These are phyloP conservation scores for Hoplodrina blanda DNA, from an alignment of 2,888 invertebrate species.

Conservation along the genomic window DNA sequence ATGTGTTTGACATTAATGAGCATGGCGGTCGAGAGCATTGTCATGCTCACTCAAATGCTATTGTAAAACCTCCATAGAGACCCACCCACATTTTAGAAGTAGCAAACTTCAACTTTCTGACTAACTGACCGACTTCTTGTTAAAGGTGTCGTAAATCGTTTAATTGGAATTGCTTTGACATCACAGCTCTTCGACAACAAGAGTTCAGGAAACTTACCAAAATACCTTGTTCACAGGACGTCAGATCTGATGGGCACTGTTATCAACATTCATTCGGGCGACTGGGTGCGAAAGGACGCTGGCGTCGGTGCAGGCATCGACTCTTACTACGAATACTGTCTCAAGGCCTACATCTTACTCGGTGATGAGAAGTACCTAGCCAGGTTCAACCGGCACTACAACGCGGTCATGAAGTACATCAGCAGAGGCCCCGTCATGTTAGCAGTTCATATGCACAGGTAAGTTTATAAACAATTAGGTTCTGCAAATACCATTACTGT, in stretches of 20 bases:
- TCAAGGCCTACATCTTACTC: slow-evolving; percentile 98
- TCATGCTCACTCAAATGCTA: too few relatives aligned
- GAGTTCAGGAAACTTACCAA: not conserved
- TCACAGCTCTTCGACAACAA: too few relatives aligned
- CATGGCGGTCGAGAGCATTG: too few relatives aligned
- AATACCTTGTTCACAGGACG: slow-evolving; percentile 72
- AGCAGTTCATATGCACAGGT: slow-evolving; percentile 98
- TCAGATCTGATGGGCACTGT: slow-evolving; percentile 99
- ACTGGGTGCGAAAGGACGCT: slow-evolving; percentile 99
- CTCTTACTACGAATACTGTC: slow-evolving; percentile 99
- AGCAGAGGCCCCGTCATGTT: slow-evolving; percentile 98
- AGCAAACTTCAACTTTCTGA: too few relatives aligned
- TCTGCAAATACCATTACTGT: not conserved
- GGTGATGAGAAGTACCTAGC: slow-evolving; percentile 98
- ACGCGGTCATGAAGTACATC: slow-evolving; percentile 99
- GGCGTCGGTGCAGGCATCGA: slow-evolving; percentile 99
- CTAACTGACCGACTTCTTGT: too few relatives aligned
- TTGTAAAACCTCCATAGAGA: too few relatives aligned
- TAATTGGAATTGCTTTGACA: too few relatives aligned
- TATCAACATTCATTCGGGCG: slow-evolving; percentile 99
- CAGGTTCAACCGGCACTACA: slow-evolving; percentile 98
- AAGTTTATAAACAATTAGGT: slow-evolving; percentile 39
- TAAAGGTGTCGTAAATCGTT: too few relatives aligned
- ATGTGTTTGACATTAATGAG: too few relatives aligned
- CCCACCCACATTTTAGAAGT: too few relatives aligned